These are phyloP conservation scores for Phylloscopus collybita DNA, from an alignment of 2,797 vertebrate species.

Conservation along the genomic window DNA sequence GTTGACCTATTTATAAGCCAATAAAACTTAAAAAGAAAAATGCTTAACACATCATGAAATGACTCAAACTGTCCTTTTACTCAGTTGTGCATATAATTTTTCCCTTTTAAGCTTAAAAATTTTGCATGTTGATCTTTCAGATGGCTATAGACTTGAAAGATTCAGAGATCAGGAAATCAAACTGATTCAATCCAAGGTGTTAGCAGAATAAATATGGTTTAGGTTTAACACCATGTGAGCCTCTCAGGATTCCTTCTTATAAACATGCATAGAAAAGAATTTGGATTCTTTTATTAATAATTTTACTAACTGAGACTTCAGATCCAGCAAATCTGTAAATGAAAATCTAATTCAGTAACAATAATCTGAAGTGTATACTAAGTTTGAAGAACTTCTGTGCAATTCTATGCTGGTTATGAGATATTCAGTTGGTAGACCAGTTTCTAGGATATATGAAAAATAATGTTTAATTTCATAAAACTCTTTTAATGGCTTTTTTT, in stretches of 20 bases:
- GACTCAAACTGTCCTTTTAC: neutral
- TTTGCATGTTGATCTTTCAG: neutral
- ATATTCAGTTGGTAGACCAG: neutral
- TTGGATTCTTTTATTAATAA: neutral
- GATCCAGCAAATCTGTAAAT: neutral
- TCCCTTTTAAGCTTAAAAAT: neutral
- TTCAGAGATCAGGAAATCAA: neutral
- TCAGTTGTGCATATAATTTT: neutral
- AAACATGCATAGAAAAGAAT: neutral
- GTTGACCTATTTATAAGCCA: slow-evolving; percentile 42
- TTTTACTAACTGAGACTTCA: neutral
- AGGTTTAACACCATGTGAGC: neutral
- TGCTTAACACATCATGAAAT: neutral
- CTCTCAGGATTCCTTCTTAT: neutral
- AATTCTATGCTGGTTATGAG: rapidly evolving
- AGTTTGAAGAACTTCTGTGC: neutral
- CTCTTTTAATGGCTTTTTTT: neutral
- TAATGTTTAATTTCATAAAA: neutral
- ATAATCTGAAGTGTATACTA: neutral
- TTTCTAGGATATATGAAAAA: neutral
- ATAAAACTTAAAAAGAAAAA: neutral
- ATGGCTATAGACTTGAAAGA: neutral
- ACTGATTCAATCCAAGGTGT: rapidly evolving
- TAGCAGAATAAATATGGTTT: neutral
- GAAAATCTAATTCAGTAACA: neutral